Conservation (phyloP, 2,797 vertebrate species). For the Lepus oiostolus region DNA sequence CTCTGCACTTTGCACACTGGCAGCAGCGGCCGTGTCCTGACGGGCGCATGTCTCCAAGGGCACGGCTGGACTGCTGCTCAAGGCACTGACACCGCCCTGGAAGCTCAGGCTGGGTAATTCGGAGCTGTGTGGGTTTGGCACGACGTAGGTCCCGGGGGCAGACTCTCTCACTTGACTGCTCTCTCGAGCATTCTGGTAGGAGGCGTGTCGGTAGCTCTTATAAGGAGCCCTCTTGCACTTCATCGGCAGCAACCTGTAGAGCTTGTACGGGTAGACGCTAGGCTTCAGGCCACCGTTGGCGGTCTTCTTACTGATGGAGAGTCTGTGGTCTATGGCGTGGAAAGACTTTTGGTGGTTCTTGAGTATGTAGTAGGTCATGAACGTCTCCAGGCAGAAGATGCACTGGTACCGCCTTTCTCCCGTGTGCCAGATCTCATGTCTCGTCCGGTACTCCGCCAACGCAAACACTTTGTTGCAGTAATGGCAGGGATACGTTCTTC, state of each 20-base stretch:
- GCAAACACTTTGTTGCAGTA: slow-evolving; percentile 99
- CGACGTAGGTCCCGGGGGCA: slow-evolving; percentile 83
- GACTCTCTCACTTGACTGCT: slow-evolving; percentile 87
- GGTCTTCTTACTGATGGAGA: slow-evolving; percentile 96
- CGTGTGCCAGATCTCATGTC: slow-evolving; percentile 99
- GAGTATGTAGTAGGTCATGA: slow-evolving; percentile 99
- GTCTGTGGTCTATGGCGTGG: slow-evolving; percentile 96
- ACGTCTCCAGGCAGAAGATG: slow-evolving; percentile 99
- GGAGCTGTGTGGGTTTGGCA: slow-evolving; percentile 86
- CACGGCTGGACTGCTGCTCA: slow-evolving; percentile 88
- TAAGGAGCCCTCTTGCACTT: slow-evolving; percentile 96
- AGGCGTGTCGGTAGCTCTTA: slow-evolving; percentile 94
- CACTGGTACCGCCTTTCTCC: slow-evolving; percentile 98
- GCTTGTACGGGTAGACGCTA: slow-evolving; percentile 97
- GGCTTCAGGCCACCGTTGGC: slow-evolving; percentile 95
- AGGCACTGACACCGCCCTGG: slow-evolving; percentile 86
- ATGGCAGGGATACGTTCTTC: slow-evolving; percentile 98
- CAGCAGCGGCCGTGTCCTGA: slow-evolving; percentile 79
- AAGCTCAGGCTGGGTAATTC: slow-evolving; percentile 90
- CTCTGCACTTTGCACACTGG: slow-evolving; percentile 75
- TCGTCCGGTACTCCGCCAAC: slow-evolving; percentile 97
- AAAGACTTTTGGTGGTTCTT: slow-evolving; percentile 99
- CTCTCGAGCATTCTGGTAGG: slow-evolving; percentile 89
- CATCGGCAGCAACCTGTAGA: slow-evolving; percentile 98
- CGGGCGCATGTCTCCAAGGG: slow-evolving; percentile 92